Conservation (phyloP, 2,797 vertebrate species). For the Myotis myotis region DNA sequence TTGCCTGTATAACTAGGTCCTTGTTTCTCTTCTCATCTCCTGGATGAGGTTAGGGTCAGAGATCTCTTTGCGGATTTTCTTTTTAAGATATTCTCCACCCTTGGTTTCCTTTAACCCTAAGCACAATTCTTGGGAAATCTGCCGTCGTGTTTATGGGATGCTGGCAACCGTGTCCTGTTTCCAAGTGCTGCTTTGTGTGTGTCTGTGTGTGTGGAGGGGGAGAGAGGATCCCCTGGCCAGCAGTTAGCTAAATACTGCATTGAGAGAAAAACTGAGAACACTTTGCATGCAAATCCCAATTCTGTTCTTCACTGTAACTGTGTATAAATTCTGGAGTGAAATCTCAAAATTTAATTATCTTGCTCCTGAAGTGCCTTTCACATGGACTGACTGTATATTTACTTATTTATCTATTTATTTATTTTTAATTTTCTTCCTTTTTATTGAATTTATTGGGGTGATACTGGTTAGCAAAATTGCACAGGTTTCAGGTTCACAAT, state of each 20-base stretch:
- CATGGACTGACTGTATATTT: neutral
- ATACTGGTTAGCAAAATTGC: neutral
- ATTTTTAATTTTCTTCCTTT: neutral
- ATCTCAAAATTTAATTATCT: neutral
- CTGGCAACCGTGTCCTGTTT: neutral
- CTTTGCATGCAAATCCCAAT: neutral
- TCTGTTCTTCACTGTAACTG: neutral
- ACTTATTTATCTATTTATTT: neutral
- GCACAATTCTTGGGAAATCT: conserved; percentile 49
- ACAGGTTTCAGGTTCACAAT: neutral
- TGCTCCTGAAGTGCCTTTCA: neutral
- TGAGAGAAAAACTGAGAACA: neutral
- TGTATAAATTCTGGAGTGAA: neutral
- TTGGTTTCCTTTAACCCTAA: conserved; percentile 45
- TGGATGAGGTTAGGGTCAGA: conserved; percentile 48
- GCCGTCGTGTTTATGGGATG: neutral
- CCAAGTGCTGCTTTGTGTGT: neutral
- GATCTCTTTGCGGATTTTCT: conserved; percentile 57
- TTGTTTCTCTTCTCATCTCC: conserved; percentile 58
- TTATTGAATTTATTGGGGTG: neutral
- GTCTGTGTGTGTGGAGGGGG: neutral
- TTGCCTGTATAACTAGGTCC: conserved; percentile 52
- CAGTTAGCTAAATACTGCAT: neutral
- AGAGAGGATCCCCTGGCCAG: neutral
- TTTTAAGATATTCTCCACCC: conserved; percentile 46